Percentiles rank a stretch among this genome's conserved stretches.
Conservation (phyloP, 2,113 vertebrate genomes). For the Choloepus hoffmanni region DNA sequence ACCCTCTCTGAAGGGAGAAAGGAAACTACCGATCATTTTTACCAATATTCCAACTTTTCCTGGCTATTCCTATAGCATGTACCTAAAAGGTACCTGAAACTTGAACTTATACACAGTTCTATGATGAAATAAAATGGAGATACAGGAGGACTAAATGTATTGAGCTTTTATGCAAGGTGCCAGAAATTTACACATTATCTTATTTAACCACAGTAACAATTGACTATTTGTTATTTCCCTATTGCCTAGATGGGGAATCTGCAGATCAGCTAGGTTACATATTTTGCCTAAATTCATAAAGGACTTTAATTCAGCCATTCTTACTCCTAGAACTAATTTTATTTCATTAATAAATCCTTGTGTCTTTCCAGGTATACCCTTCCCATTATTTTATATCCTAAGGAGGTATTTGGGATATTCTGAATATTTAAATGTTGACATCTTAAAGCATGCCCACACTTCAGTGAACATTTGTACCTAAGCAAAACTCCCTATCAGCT, state of each 20-base stretch:
- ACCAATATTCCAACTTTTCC: neutral
- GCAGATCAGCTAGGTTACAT: neutral
- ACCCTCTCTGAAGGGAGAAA: neutral
- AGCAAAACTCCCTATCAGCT: neutral
- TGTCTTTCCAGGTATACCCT: neutral
- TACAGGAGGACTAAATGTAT: neutral
- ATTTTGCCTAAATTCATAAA: neutral
- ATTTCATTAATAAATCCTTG: neutral
- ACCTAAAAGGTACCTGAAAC: neutral
- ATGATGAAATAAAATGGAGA: slow-evolving; percentile 14
- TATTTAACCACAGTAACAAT: neutral
- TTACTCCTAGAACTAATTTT: neutral
- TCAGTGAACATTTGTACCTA: neutral
- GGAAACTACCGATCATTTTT: neutral
- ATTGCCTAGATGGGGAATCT: neutral
- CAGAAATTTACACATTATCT: neutral
- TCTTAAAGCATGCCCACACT: neutral
- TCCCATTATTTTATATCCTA: neutral
- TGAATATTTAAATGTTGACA: neutral
- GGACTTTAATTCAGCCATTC: neutral
- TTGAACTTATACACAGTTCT: neutral
- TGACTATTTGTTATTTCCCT: neutral
- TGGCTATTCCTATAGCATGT: neutral
- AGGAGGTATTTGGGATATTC: neutral
- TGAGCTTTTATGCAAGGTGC: neutral